These are phyloP conservation scores for Poicephalus gulielmi DNA, from an alignment of 2,113 vertebrate species.

Conservation along the genomic window DNA sequence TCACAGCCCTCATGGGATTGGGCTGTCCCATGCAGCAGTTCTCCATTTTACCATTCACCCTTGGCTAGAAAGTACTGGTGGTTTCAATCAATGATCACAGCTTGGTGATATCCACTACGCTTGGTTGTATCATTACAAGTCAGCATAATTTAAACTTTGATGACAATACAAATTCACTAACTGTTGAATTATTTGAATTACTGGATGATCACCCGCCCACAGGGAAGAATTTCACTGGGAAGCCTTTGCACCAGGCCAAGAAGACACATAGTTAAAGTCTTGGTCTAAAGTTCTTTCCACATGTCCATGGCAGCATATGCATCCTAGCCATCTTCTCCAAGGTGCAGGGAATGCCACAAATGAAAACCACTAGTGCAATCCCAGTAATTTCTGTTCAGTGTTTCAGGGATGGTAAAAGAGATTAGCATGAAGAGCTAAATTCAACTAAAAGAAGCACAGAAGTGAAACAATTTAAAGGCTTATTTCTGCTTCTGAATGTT, in stretches of 20 bases:
- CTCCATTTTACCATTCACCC: too few relatives aligned
- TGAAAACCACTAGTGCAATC: neutral
- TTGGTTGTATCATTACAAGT: neutral
- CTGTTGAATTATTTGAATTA: neutral
- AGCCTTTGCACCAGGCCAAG: neutral
- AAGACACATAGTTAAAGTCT: neutral
- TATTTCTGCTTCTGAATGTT: neutral
- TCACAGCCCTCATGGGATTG: neutral
- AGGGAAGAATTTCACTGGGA: neutral
- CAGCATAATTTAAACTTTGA: neutral
- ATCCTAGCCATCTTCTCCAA: neutral
- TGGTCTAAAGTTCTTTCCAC: rapidly evolving
- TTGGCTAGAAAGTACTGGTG: too few relatives aligned
- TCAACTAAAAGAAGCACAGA: neutral
- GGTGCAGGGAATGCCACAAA: neutral
- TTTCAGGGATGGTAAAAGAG: neutral
- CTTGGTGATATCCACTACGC: neutral
- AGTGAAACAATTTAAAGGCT: neutral
- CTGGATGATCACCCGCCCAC: neutral
- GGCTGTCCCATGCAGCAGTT: neutral
- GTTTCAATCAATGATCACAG: neutral
- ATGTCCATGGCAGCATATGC: rapidly evolving
- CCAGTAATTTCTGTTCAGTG: neutral
- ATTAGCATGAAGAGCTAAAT: neutral
- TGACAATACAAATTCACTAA: neutral